Evolutionary conservation across 2,113 vertebrate genomes (phyloP).

Genomic region (Ophiodon elongatus): DNA sequence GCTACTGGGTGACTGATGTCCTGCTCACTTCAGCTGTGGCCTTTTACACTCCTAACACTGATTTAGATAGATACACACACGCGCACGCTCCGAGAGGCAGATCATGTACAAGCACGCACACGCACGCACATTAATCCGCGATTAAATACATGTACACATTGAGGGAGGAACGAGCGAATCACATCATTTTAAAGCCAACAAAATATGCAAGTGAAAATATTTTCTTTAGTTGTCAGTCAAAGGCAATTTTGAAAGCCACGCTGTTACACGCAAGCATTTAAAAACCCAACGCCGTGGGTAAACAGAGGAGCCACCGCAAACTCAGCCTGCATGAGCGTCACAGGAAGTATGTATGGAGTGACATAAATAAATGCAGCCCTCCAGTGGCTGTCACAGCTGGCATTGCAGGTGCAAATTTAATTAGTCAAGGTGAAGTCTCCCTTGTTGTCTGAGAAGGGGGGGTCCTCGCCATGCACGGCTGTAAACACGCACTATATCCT

Average conservation of each 20-base stretch:
- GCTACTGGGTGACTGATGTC: slow-evolving; percentile 79
- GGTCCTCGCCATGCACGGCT: slow-evolving; percentile 89
- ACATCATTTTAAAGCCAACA: slow-evolving; percentile 39
- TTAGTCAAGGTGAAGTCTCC: slow-evolving; percentile 92
- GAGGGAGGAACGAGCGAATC: slow-evolving; percentile 27
- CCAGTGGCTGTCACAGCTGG: slow-evolving; percentile 90
- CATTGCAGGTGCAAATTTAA: slow-evolving; percentile 96
- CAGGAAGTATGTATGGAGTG: slow-evolving; percentile 80
- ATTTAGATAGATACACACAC: slow-evolving; percentile 76
- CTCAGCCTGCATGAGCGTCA: slow-evolving; percentile 76
- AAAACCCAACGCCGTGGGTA: slow-evolving; percentile 27
- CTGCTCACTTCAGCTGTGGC: slow-evolving; percentile 70
- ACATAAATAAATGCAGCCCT: slow-evolving; percentile 84
- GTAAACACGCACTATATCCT: slow-evolving; percentile 93
- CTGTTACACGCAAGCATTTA: neutral
- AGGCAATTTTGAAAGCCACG: slow-evolving; percentile 8
- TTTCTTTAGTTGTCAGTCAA: neutral
- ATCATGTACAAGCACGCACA: slow-evolving; percentile 50
- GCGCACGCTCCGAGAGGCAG: slow-evolving; percentile 41
- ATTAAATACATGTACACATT: slow-evolving; percentile 32
- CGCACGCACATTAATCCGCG: slow-evolving; percentile 43
- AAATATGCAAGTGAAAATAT: slow-evolving; percentile 3
- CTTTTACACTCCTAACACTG: slow-evolving; percentile 74
- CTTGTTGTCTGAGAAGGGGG: slow-evolving; percentile 85
- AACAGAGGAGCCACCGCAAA: slow-evolving; percentile 62